A percentile compares a stretch with the other conserved stretches of the same genome.
phyloP scores from a whole-genome alignment of 2,888 invertebrate genomes.

The Caenorhabditis wallacei region DNA sequence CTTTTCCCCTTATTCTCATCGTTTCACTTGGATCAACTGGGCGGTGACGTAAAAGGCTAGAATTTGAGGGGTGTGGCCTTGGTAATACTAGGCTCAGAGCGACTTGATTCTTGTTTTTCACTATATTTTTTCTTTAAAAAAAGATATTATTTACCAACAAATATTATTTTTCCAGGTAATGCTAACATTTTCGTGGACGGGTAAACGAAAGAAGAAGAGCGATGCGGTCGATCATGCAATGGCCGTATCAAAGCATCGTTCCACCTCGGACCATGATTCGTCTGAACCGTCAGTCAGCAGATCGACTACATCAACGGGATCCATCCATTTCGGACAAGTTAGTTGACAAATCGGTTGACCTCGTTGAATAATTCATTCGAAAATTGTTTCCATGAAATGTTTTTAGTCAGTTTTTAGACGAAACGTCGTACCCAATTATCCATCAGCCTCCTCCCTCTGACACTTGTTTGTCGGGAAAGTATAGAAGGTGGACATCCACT shows the following conservation, averaged over 20 bases:
- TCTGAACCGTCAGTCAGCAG: slow-evolving; percentile 58
- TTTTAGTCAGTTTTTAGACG: slow-evolving; percentile 25
- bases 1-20: slow-evolving; percentile 9
- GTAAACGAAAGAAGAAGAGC: slow-evolving; percentile 63
- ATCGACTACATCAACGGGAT: slow-evolving; percentile 54
- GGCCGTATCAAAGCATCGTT: slow-evolving; percentile 45
- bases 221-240: slow-evolving; percentile 52
- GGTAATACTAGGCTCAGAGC: neutral
- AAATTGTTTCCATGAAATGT: slow-evolving; percentile 32
- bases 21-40: neutral
- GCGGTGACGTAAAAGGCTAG: slow-evolving; percentile 1
- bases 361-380: slow-evolving; percentile 46
- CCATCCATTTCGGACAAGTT: slow-evolving; percentile 57
- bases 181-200: slow-evolving; percentile 62
- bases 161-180: slow-evolving; percentile 45
- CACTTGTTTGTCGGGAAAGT: slow-evolving; percentile 38
- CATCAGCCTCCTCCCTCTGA: slow-evolving; percentile 3
- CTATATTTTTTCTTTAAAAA: neutral
- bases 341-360: slow-evolving; percentile 3
- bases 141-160: neutral
- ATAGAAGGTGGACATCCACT: slow-evolving; percentile 34
- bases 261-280: slow-evolving; percentile 49
- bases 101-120: too few species aligned
- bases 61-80: neutral
- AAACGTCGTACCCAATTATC: slow-evolving; percentile 24